A percentile compares a stretch with the other conserved stretches of the same genome.
Evolutionary conservation across 2,113 vertebrate species (phyloP).

Genomic region (Pao palembangensis): DNA sequence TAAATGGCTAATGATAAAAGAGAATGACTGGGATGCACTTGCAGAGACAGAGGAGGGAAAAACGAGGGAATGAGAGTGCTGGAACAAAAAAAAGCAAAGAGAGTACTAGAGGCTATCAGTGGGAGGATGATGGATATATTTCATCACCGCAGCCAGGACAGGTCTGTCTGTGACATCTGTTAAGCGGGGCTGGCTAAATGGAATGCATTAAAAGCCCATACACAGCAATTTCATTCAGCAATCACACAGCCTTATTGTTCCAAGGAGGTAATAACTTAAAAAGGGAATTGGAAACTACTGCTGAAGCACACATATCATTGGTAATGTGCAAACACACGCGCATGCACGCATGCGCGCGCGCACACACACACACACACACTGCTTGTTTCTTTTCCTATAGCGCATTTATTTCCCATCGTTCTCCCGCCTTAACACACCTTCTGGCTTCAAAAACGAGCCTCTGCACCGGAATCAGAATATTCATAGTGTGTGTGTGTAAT

Average conservation of each 20-base stretch:
- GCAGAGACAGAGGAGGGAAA: slow-evolving; percentile 32
- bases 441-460: slow-evolving; percentile 71
- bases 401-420: slow-evolving; percentile 11
- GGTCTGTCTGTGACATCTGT: slow-evolving; percentile 72
- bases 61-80: slow-evolving; percentile 39
- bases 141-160: slow-evolving; percentile 69
- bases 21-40: slow-evolving; percentile 20
- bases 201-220: slow-evolving; percentile 73
- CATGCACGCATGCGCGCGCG: not conserved
- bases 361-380: slow-evolving; percentile 14
- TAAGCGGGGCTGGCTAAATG: slow-evolving; percentile 67
- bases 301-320: slow-evolving; percentile 60
- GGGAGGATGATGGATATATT: slow-evolving; percentile 75
- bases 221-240: slow-evolving; percentile 64
- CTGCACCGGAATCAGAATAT: slow-evolving; percentile 57
- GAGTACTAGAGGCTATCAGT: slow-evolving; percentile 53
- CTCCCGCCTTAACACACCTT: slow-evolving; percentile 31
- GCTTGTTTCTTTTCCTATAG: slow-evolving; percentile 11
- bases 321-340: slow-evolving; percentile 42
- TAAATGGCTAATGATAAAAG: slow-evolving; percentile 24
- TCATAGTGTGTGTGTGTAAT: slow-evolving; percentile 61
- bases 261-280: slow-evolving; percentile 69
- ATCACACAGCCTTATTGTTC: slow-evolving; percentile 65
- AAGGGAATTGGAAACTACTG: slow-evolving; percentile 67
- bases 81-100: slow-evolving; percentile 29